Evolutionary conservation across 1,140 invertebrate species (phyloP), one percentile per base, ranked within the genome.

Genomic region (Trachymyrmex septentrionalis): DNA sequence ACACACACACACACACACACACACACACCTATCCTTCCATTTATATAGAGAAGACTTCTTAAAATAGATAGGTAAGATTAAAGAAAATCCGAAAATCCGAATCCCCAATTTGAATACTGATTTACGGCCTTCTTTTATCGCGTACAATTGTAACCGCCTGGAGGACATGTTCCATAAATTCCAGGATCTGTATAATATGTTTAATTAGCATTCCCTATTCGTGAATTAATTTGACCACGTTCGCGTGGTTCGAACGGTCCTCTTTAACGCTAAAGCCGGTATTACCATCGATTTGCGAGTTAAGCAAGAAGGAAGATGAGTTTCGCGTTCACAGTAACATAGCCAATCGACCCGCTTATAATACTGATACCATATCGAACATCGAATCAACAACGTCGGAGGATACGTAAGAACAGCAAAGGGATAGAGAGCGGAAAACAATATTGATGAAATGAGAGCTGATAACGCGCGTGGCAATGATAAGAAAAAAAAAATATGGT

Each of bases 401-500:
- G 24, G 27, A n/a, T 67, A 34, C 19, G 19, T 50, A 38, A 66
- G 55, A 48, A 86, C 72, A 76, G 71, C 24, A 72, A 61, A 21
- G 61, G 21, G 21, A 67, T 38, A 55, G 57, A 64, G 48, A 55
- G 30, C 69, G 72, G 55, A 71, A 34, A 38, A 63, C 38, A 14
- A 3, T 1, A 38, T 63, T n/a, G 59, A 16, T 27, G 44, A 73
- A 87, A 84, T 64, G 24, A 64, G 24, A 59, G 61, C 38, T 81
- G 85, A 90, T 87, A 90, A 86, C 50, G 72, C 30, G 24, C 59
- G 24, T 30, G 38, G 30, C 53, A 24, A 10, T 76, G 86, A 72
- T 82, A 76, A 34, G 30, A 87, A 91, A 90, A 64, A 64, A 66
- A 66, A 86, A 81, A 76, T 72, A 88, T 71, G 80, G 61, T 87